phyloP scores from a whole-genome alignment of 2,797 vertebrate species.

The Serranus cabrilla region DNA sequence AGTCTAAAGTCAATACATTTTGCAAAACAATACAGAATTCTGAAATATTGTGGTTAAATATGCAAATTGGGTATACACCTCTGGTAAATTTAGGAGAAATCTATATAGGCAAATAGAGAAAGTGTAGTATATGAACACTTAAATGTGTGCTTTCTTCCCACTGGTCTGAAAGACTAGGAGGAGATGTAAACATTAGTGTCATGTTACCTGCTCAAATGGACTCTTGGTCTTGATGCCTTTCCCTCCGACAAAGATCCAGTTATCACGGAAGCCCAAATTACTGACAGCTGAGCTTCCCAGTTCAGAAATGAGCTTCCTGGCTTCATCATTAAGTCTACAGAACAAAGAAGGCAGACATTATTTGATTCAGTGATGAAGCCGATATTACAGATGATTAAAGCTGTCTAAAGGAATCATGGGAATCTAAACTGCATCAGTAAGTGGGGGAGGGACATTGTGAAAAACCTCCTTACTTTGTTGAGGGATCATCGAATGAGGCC shows the following conservation, averaged over 20 bases:
- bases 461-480: constrained; percentile 90
- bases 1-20: too few relatives aligned
- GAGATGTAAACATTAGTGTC: too few relatives aligned
- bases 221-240: constrained; percentile 99
- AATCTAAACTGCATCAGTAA: not conserved
- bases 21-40: too few relatives aligned
- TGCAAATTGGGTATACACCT: too few relatives aligned
- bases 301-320: constrained; percentile 90
- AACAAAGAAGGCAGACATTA: constrained; percentile 8
- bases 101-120: too few relatives aligned
- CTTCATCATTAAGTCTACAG: constrained; percentile 92
- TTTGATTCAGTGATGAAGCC: not conserved
- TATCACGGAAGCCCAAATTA: constrained; percentile 94
- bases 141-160: too few relatives aligned
- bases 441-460: rapidly evolving
- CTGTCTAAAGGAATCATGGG: not conserved
- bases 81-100: too few relatives aligned
- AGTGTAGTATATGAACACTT: too few relatives aligned
- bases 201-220: constrained; percentile 95
- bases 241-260: constrained; percentile 98
- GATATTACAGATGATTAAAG: not conserved
- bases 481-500: constrained; percentile 94
- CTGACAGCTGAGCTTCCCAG: constrained; percentile 90
- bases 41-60: too few relatives aligned
- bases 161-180: too few relatives aligned